Percentiles rank a stretch among this genome's conserved stretches.
These are phyloP conservation scores for Ceratosolen solmsi DNA, from an alignment of 1,140 invertebrate genomes.

Conservation along the genomic window DNA sequence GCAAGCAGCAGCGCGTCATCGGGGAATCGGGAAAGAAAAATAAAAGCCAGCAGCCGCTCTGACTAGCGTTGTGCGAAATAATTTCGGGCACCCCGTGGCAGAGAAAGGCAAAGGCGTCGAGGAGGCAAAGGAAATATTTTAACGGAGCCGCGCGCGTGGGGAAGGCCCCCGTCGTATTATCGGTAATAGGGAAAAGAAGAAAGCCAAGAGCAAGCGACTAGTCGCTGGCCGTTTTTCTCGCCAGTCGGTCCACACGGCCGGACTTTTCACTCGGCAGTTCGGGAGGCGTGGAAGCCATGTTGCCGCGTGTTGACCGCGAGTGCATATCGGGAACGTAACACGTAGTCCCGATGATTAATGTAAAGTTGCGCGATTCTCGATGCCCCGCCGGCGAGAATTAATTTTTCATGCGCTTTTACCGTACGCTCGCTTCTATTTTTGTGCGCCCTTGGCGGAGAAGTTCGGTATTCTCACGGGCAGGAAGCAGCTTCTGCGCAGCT, in stretches of 20 bases:
- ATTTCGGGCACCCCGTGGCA: background rate
- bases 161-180: background rate
- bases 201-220: background rate
- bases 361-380: background rate
- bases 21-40: no score
- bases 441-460: background rate
- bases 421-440: background rate
- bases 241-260: background rate
- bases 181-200: background rate
- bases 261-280: no score
- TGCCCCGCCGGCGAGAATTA: background rate
- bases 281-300: conserved; percentile 12
- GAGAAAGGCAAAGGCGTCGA: conserved; percentile 18
- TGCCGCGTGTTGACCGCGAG: background rate
- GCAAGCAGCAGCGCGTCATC: background rate
- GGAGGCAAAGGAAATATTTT: conserved; percentile 8
- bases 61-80: conserved; percentile 37
- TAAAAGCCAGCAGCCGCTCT: background rate
- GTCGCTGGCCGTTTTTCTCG: conserved; percentile 2
- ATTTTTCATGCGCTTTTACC: background rate
- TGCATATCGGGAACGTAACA: background rate
- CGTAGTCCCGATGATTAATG: no score
- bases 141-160: background rate
- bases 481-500: conserved; percentile 43
- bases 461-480: conserved; percentile 26